phyloP scores from a whole-genome alignment of 2,888 invertebrate genomes.

The Pomacea canaliculata region DNA sequence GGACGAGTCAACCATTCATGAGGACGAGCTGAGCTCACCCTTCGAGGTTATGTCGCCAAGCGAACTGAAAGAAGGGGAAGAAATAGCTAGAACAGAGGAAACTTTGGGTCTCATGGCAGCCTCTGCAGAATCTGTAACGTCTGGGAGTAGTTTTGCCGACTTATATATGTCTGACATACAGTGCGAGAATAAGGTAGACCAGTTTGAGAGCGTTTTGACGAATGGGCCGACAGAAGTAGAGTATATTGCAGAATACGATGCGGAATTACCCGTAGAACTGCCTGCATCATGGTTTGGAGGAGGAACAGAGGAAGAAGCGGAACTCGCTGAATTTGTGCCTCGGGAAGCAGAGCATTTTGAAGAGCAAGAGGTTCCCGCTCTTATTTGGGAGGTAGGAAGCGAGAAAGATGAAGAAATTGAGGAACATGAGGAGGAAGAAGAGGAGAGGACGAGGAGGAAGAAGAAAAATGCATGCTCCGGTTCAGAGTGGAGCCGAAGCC shows the following conservation, averaged over 20 bases:
- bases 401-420: neutral
- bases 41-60: constrained; percentile 62
- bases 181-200: constrained; percentile 11
- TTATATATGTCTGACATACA: constrained; percentile 1
- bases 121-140: constrained; percentile 34
- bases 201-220: constrained; percentile 30
- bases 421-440: constrained; percentile 6
- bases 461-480: constrained; percentile 13
- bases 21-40: constrained; percentile 57
- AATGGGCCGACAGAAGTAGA: constrained; percentile 74
- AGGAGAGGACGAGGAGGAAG: constrained; percentile 18
- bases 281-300: neutral
- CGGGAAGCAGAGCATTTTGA: constrained; percentile 11
- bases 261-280: constrained; percentile 30
- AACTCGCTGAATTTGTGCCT: constrained; percentile 4
- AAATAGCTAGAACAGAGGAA: constrained; percentile 31
- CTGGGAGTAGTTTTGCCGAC: constrained; percentile 28
- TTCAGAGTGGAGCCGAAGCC: constrained; percentile 33
- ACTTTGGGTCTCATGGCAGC: constrained; percentile 18
- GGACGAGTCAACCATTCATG: constrained; percentile 35
- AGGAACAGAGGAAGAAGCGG: constrained; percentile 15
- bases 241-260: constrained; percentile 70
- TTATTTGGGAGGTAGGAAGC: neutral
- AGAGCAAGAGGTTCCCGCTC: neutral
- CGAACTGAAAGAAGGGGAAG: constrained; percentile 42